phyloP scores from a whole-genome alignment of 1,140 invertebrate species.

The Physella acuta region DNA sequence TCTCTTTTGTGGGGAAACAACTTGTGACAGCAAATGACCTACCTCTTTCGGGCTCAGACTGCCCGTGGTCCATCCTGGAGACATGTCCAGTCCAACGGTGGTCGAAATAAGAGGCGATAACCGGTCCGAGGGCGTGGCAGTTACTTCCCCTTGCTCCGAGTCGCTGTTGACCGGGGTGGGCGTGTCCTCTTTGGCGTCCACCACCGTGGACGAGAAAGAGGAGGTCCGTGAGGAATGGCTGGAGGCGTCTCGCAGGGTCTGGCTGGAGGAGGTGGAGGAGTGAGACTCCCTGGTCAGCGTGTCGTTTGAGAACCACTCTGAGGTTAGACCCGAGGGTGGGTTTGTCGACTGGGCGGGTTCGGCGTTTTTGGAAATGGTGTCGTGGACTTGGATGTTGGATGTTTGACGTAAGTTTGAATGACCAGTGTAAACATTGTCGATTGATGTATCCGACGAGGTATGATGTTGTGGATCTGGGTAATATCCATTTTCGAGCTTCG shows the following conservation, averaged over 20 bases:
- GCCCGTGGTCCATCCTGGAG: neutral
- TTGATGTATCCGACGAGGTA: neutral
- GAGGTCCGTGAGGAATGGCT: constrained; percentile 25
- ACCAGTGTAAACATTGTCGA: neutral
- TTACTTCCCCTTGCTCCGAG: constrained; percentile 30
- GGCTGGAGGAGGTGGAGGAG: constrained; percentile 20
- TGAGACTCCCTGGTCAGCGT: constrained; percentile 5
- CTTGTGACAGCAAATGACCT: too few species aligned
- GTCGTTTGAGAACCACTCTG: neutral
- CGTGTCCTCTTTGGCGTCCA: constrained; percentile 32
- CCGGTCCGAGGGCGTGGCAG: neutral
- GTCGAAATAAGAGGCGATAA: constrained; percentile 11
- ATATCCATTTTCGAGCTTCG: neutral
- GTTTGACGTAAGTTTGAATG: neutral
- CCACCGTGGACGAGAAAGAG: constrained; percentile 21
- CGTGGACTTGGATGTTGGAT: neutral
- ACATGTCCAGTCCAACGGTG: neutral
- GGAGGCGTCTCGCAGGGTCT: constrained; percentile 20
- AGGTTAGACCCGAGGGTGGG: neutral
- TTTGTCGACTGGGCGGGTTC: neutral
- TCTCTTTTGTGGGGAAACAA: too few species aligned
- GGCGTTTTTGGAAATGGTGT: too few species aligned
- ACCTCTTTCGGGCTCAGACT: constrained; percentile 16
- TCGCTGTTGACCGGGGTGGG: constrained; percentile 51
- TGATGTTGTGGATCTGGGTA: neutral